Evolutionary conservation across 2,113 vertebrate species (phyloP).

Genomic region (Syngnathoides biaculeatus): DNA sequence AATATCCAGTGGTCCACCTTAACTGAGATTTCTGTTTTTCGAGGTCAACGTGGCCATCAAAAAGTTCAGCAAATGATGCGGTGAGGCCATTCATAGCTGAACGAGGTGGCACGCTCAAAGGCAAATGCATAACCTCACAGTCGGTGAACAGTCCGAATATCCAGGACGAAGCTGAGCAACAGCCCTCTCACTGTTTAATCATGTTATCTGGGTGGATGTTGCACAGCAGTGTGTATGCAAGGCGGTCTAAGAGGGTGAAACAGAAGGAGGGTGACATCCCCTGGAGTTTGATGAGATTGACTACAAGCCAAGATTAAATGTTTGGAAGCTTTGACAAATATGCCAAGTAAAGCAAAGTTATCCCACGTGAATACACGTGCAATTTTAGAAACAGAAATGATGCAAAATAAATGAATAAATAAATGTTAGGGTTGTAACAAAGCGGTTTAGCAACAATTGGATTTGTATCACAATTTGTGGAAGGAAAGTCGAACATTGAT

Average conservation of each 20-base stretch:
- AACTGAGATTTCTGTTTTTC: slow-evolving; percentile 6
- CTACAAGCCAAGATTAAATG: slow-evolving; percentile 23
- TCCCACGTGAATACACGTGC: not conserved
- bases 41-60: slow-evolving; percentile 8
- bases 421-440: no score
- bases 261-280: slow-evolving; percentile 28
- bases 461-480: no score
- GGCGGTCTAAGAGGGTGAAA: slow-evolving; percentile 17
- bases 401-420: not conserved
- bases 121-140: slow-evolving; percentile 49
- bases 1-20: not conserved
- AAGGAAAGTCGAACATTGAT: no score
- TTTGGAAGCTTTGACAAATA: slow-evolving; percentile 4
- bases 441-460: no score
- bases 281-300: slow-evolving; percentile 27
- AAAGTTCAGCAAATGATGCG: slow-evolving; percentile 3
- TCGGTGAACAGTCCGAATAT: slow-evolving; percentile 49
- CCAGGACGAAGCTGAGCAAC: slow-evolving; percentile 38
- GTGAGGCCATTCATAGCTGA: slow-evolving; percentile 16
- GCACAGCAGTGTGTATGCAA: slow-evolving; percentile 19
- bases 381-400: not conserved
- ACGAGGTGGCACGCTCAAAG: slow-evolving; percentile 26
- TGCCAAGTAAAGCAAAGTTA: slow-evolving; percentile 1
- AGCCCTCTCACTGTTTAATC: slow-evolving; percentile 47
- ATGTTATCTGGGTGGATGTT: slow-evolving; percentile 48